Evolutionary conservation across 2,113 vertebrate genomes (phyloP).

Genomic region (Eidolon helvum): DNA sequence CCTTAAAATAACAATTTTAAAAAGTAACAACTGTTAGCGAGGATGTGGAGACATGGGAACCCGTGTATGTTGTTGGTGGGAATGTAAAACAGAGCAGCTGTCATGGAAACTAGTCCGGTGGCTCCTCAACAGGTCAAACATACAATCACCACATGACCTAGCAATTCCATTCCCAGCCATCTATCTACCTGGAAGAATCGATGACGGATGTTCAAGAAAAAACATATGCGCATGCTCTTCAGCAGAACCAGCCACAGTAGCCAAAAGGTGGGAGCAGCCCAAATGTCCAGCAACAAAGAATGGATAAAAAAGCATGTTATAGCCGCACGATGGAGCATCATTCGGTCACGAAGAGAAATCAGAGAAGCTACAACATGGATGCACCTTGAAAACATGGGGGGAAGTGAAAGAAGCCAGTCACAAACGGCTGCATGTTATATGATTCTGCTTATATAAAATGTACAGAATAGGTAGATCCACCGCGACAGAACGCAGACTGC

Average conservation of each 20-base stretch:
- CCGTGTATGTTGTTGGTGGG: accelerated
- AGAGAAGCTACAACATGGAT: accelerated
- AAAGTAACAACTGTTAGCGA: neutral
- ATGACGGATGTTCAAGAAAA: neutral
- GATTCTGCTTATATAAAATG: no score
- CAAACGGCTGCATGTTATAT: accelerated
- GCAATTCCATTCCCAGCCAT: no score
- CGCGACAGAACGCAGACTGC: neutral
- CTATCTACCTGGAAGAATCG: accelerated
- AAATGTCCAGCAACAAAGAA: neutral
- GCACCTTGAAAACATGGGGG: no score
- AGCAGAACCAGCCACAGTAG: neutral
- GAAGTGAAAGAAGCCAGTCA: neutral
- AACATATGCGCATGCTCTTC: accelerated
- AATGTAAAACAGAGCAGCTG: accelerated
- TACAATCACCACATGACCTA: accelerated
- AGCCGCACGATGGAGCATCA: accelerated
- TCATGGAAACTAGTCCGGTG: accelerated
- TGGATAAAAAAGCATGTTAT: accelerated
- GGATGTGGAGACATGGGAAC: neutral
- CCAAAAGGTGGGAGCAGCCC: neutral
- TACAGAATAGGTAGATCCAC: no score
- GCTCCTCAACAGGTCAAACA: neutral
- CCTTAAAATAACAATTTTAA: neutral
- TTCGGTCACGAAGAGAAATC: neutral